These are phyloP conservation scores for Cephus cinctus DNA, from an alignment of 1,140 invertebrate genomes.

Conservation along the genomic window DNA sequence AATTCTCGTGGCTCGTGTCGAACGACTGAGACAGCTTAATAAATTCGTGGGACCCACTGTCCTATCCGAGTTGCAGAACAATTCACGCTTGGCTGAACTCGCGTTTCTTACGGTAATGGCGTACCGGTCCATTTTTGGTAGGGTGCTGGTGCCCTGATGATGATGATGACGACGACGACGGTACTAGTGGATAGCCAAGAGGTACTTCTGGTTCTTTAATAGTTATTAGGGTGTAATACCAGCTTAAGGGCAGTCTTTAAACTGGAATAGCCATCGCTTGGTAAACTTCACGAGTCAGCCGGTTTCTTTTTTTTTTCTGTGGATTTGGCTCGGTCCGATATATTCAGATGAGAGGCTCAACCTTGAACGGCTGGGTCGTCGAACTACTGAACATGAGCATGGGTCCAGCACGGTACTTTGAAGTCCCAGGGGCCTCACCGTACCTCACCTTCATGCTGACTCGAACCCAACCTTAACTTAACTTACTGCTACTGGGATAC, in stretches of 20 bases:
- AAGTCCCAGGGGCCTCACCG: constrained; percentile 4
- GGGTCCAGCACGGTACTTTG: not conserved
- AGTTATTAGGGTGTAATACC: constrained; percentile 23
- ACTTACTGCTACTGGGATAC: not conserved
- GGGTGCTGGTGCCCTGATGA: no score
- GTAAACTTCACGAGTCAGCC: constrained; percentile 3
- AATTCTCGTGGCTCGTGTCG: constrained; percentile 22
- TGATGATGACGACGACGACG: no score
- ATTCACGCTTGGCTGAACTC: constrained; percentile 7
- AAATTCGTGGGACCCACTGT: constrained; percentile 15
- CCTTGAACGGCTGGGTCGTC: constrained; percentile 10
- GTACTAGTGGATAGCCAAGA: no score
- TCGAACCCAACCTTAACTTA: not conserved
- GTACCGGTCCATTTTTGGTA: no score
- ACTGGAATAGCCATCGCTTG: no score
- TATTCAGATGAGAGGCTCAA: constrained; percentile 27
- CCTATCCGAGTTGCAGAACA: not conserved
- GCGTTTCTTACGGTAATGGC: not conserved
- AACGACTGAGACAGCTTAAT: constrained; percentile 22
- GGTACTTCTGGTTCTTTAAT: no score
- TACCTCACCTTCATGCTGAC: not conserved
- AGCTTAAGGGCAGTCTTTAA: constrained; percentile 25
- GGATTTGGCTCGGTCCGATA: constrained; percentile 13
- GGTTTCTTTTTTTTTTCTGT: constrained; percentile 18
- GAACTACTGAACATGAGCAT: not conserved